A percentile compares a stretch with the other conserved stretches of the same genome.
Conservation (phyloP, 2,797 vertebrate genomes). For the Cercopithecus hamlyni region DNA sequence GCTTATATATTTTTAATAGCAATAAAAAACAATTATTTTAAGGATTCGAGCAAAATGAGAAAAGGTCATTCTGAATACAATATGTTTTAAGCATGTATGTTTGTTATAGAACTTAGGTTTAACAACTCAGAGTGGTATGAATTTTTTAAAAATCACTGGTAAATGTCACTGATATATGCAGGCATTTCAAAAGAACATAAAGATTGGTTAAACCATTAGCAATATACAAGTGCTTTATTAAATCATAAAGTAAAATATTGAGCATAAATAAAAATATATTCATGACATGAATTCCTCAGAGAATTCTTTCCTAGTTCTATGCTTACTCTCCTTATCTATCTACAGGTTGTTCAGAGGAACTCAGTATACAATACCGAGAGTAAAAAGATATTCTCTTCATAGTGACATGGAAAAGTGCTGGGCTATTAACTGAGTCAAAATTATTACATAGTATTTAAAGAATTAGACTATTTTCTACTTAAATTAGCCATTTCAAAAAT, state of each 20-base stretch:
- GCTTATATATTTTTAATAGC: neutral
- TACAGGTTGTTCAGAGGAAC: neutral
- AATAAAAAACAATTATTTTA: neutral
- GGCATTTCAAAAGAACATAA: conserved; percentile 14
- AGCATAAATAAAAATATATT: conserved; percentile 24
- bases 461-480: neutral
- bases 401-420: neutral
- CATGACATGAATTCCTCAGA: neutral
- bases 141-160: neutral
- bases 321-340: neutral
- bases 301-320: neutral
- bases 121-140: neutral
- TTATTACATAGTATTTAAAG: neutral
- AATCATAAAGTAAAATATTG: neutral
- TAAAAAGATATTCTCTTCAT: neutral
- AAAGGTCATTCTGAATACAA: neutral
- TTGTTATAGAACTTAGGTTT: conserved; percentile 33
- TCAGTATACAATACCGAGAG: neutral
- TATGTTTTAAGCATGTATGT: neutral
- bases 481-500: neutral
- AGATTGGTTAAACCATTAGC: neutral
- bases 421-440: neutral
- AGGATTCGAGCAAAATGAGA: neutral
- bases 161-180: neutral
- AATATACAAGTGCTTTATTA: neutral